A percentile compares a stretch with the other conserved stretches of the same genome.
Evolutionary conservation across 2,797 vertebrate genomes (phyloP).

Genomic region (Catostomus latipinnis): DNA sequence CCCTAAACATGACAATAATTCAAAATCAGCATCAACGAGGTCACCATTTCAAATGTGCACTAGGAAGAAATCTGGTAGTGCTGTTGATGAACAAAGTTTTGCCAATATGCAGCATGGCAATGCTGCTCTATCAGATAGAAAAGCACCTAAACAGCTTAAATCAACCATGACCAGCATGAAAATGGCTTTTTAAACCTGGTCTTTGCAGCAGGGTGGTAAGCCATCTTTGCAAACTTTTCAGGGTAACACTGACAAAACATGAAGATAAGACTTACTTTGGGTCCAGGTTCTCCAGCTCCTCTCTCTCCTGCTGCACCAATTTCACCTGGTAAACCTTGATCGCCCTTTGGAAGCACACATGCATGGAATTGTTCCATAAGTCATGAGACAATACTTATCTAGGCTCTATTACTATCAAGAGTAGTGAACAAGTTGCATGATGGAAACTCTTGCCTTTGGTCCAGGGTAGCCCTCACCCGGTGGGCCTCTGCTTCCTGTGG

Average conservation of each 20-base stretch:
- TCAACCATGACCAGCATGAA: no score
- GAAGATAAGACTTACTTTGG: slow-evolving; percentile 76
- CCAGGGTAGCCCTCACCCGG: slow-evolving; percentile 84
- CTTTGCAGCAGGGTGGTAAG: neutral
- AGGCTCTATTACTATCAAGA: neutral
- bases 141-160: no score
- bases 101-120: no score
- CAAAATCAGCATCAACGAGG: neutral
- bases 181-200: no score
- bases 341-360: slow-evolving; percentile 72
- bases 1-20: slow-evolving; percentile 73
- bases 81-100: neutral
- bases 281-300: slow-evolving; percentile 81
- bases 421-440: neutral
- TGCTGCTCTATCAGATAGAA: no score
- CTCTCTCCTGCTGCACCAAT: slow-evolving; percentile 82
- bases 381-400: neutral
- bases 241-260: neutral
- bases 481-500: slow-evolving; percentile 79
- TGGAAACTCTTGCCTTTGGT: slow-evolving; percentile 78
- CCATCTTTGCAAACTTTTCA: no score
- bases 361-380: neutral
- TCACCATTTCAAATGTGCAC: neutral
- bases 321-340: slow-evolving; percentile 86
- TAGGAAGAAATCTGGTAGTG: neutral